Conservation (phyloP, 2,113 vertebrate species). For the Oostethus manadensis region DNA sequence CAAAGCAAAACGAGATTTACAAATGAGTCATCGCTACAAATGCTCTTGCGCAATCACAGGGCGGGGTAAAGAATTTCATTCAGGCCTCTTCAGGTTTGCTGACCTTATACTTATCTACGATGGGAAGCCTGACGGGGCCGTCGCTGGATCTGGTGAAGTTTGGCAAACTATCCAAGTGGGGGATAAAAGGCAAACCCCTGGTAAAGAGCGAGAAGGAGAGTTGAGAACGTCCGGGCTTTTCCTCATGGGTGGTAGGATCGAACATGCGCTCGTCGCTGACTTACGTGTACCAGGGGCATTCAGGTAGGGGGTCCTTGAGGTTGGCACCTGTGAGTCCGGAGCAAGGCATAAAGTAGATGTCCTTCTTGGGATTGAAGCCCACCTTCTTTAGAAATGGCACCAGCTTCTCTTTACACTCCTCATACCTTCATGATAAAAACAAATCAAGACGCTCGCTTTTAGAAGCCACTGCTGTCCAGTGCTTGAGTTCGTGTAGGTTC, state of each 20-base stretch:
- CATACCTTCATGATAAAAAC: constrained; percentile 75
- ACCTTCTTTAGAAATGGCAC: constrained; percentile 99
- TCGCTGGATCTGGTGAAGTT: constrained; percentile 90
- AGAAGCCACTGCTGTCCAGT: neutral
- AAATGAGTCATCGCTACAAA: constrained; percentile 17
- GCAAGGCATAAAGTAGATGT: constrained; percentile 99
- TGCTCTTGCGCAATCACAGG: constrained; percentile 20
- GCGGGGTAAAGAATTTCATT: constrained; percentile 6
- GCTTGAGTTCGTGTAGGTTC: neutral
- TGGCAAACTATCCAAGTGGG: constrained; percentile 97
- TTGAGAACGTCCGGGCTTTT: too few species aligned
- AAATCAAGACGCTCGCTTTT: neutral
- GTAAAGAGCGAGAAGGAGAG: neutral
- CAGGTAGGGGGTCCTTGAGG: constrained; percentile 87
- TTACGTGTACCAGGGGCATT: constrained; percentile 97
- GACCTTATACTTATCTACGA: constrained; percentile 99
- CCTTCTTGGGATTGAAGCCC: constrained; percentile 99
- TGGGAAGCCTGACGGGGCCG: constrained; percentile 95
- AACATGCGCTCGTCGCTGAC: constrained; percentile 44
- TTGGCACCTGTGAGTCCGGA: constrained; percentile 97
- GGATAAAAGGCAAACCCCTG: constrained; percentile 96
- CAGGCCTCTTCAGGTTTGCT: constrained; percentile 19
- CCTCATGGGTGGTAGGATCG: neutral
- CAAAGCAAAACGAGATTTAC: too few species aligned
- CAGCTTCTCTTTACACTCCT: constrained; percentile 99